Base-by-base conservation (phyloP, 2,888 invertebrate genomes). In the Synanthedon formicaeformis region DNA sequence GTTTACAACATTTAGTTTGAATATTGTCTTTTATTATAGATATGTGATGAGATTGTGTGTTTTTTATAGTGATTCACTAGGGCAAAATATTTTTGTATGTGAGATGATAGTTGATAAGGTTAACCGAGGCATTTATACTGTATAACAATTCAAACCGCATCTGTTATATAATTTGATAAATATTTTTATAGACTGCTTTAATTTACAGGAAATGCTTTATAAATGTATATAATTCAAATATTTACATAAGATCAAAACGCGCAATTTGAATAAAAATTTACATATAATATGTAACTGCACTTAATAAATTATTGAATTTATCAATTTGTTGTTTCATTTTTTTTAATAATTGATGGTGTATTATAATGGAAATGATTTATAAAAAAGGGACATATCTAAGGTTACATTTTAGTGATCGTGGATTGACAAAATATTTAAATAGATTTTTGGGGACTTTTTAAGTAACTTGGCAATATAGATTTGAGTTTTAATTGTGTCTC, bases 11-110 rank as follows among this genome's bases (percentile, higher is more conserved):
- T 45, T 56, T 56, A 50, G 48, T 55, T 58, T 53, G 23, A 54
- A 52, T 54, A 57, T 56, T 61, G 56, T 56, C 55, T 59, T 23
- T 54, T 58, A 54, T 55, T 13, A 52, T 57, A 57, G 57, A 56
- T 60, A 62, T 60, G 57, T 65, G 62, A 62, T 55, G 52, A 58
- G 57, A 70, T 63, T 64, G 74, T 77, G 77, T 78, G 78, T 79
- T 79, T 23, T n/a, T 41, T 67, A 75, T 76, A 83, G 77, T 75
- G 72, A 78, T 75, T 78, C 73, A 71, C 74, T 81, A 78, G 76
- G 75, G 73, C 75, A 72, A 80, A 77, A 78, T 85, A 85, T 85
- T 85, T 85, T 86, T 86, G 74, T 86, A 86, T 81, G 74, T 81
- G 73, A 71, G 72, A 72, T 69, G 66, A 66, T 80, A 81, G 78